Conservation (phyloP, 2,888 invertebrate genomes). For the Brachynemurus nebulosus region DNA sequence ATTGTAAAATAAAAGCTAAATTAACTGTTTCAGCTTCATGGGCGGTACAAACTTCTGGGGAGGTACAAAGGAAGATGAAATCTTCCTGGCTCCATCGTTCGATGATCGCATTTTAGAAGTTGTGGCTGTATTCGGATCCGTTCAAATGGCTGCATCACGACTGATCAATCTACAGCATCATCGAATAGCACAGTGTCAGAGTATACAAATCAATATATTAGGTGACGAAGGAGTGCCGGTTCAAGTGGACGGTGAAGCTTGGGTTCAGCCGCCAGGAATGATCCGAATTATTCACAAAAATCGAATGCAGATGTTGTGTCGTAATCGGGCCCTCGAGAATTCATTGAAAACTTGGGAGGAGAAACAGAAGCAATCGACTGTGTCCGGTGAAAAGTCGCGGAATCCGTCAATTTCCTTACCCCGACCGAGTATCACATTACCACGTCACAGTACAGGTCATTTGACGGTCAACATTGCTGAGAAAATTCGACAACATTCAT, state of each 20-base stretch:
- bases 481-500: constrained; percentile 31
- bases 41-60: constrained; percentile 99
- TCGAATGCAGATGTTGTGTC: constrained; percentile 88
- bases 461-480: constrained; percentile 28
- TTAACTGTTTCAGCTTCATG: constrained; percentile 62
- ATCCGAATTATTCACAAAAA: constrained; percentile 94
- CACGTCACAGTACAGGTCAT: constrained; percentile 30
- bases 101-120: constrained; percentile 95
- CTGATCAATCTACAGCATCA: constrained; percentile 93
- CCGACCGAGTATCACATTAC: constrained; percentile 25
- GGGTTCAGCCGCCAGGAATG: constrained; percentile 94
- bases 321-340: constrained; percentile 81
- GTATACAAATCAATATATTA: constrained; percentile 89
- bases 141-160: constrained; percentile 94
- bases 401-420: constrained; percentile 24
- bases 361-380: constrained; percentile 50
- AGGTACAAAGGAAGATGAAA: constrained; percentile 77
- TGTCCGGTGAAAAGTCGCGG: constrained; percentile 33
- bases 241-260: constrained; percentile 95
- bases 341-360: constrained; percentile 81
- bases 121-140: constrained; percentile 93
- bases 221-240: constrained; percentile 85
- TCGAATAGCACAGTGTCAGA: constrained; percentile 91
- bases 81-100: constrained; percentile 85
- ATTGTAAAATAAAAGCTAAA: background rate